Evolutionary conservation across 1,140 invertebrate species (phyloP).

Genomic region (Drosophila bocqueti): DNA sequence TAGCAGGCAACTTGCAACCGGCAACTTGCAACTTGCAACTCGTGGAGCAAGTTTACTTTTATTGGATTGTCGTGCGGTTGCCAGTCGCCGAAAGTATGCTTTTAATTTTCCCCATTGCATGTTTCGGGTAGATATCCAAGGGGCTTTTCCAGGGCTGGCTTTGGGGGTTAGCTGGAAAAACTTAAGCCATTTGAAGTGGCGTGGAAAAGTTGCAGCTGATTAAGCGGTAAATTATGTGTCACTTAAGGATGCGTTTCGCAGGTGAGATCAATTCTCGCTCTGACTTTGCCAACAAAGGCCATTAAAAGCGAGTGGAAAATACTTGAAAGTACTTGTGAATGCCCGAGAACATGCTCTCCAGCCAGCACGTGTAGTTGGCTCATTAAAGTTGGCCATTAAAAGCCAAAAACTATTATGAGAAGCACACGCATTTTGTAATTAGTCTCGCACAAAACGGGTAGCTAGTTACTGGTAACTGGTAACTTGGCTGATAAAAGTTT

Average conservation of each 20-base stretch:
- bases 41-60: constrained; percentile 66
- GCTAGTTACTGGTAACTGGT: constrained; percentile 7
- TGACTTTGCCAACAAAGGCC: constrained; percentile 32
- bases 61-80: constrained; percentile 77
- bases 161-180: constrained; percentile 1
- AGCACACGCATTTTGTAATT: constrained; percentile 43
- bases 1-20: constrained; percentile 5
- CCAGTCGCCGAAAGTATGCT: constrained; percentile 71
- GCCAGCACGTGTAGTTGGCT: constrained; percentile 17
- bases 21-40: constrained; percentile 39
- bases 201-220: constrained; percentile 55
- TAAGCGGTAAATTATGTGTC: constrained; percentile 41
- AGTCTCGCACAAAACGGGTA: constrained; percentile 11
- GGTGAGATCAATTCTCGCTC: constrained; percentile 41
- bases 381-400: constrained; percentile 50
- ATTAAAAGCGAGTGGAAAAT: constrained; percentile 20
- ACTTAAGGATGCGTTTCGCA: constrained; percentile 44
- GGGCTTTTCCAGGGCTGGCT: neutral
- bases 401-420: constrained; percentile 41
- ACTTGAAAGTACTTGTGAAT: neutral
- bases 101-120: constrained; percentile 58
- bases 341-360: neutral
- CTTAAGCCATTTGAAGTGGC: constrained; percentile 52
- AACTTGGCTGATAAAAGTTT: constrained; percentile 41
- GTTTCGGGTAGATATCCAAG: constrained; percentile 27